Evolutionary conservation across 1,140 invertebrate genomes (phyloP), one percentile per base, ranked within the genome.

Genomic region (Leptinotarsa defecta): DNA sequence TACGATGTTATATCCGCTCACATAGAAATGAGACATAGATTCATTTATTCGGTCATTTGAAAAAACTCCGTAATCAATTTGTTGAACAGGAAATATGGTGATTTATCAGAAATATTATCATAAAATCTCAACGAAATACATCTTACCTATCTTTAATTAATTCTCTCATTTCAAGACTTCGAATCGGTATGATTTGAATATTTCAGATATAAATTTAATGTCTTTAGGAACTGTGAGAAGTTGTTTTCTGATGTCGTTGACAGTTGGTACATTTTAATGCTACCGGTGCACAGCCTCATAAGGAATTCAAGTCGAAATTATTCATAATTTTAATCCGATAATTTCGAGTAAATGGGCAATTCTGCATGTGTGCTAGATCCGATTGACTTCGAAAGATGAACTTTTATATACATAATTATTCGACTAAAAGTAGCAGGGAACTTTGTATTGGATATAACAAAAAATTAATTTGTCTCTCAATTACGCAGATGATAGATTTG

Each of bases 31-130:
- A 57, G 17, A n/a, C 2, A 5, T 57, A 57, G n/a, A 57, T 57
- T 57, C 17, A 57, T n/a, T 57, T 19, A 19, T 8, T 15, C 13
- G 17, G n/a, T 17, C 15, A 57, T 43, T 43, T 43, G n/a, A 57
- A 15, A 3, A 15, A 13, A 57, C n/a, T 57, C 52, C 13, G 17
- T 57, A 57, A 57, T 57, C 13, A 57, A 15, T 57, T 57, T 57
- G 52, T 57, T 57, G 13, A 57, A 57, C 52, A 57, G 52, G 52
- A 57, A 57, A 57, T 13, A 19, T 19, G 17, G 52, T 57, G 52
- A 57, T 57, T 15, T 57, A 57, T 57, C 52, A 57, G 52, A 57
- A 57, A 57, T 19, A 57, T 57, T 57, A 57, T 19, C 52, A 57
- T 57, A 57, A 57, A 57, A 57, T 17, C n/a, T 57, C 3, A 57